phyloP scores from a whole-genome alignment of 2,888 invertebrate genomes.

The Atrina japonica region DNA sequence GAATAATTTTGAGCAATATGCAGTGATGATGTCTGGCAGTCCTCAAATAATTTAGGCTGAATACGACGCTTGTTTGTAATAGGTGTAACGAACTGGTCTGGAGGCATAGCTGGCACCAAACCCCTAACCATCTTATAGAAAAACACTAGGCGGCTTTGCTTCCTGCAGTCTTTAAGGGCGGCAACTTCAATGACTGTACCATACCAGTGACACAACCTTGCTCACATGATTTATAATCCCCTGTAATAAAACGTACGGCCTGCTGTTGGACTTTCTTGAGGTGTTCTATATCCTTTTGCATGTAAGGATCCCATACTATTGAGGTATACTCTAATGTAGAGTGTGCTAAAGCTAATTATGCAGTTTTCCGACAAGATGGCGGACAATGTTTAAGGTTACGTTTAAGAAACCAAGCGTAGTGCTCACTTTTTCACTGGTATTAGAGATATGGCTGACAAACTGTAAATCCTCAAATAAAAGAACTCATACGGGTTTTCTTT shows the following conservation, averaged over 20 bases:
- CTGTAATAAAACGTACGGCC: neutral
- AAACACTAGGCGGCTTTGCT: neutral
- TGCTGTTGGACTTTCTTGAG: neutral
- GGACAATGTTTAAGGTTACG: too few species aligned
- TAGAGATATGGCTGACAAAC: too few species aligned
- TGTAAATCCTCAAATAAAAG: too few species aligned
- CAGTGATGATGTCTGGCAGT: neutral
- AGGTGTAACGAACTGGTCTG: neutral
- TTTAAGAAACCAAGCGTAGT: too few species aligned
- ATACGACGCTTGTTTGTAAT: neutral
- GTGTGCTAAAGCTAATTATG: too few species aligned
- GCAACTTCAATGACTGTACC: neutral
- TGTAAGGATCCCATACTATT: neutral
- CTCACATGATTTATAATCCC: neutral
- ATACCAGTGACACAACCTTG: constrained; percentile 3
- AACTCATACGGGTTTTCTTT: too few species aligned
- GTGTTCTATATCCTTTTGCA: neutral
- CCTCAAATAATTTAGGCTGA: neutral
- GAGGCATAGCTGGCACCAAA: constrained; percentile 11
- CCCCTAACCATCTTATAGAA: constrained; percentile 9
- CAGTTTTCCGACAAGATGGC: too few species aligned
- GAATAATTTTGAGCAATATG: neutral
- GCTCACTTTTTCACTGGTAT: too few species aligned
- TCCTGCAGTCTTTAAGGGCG: constrained; percentile 1
- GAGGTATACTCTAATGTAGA: neutral